Base-by-base conservation (phyloP, 2,113 vertebrate genomes). In the Perccottus glenii region DNA sequence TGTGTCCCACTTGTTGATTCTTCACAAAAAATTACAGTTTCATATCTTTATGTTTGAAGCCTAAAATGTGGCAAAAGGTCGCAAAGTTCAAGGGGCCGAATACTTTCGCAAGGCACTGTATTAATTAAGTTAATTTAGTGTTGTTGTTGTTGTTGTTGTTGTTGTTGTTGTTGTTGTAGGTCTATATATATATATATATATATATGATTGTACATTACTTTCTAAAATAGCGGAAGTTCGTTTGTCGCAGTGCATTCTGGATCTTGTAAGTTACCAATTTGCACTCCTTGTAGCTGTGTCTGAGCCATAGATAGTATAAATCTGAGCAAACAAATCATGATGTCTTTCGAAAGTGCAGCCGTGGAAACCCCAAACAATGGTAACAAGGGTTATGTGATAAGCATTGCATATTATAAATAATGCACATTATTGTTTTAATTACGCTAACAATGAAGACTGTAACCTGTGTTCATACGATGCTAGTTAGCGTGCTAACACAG, bases 351-450 rank as follows among this genome's bases (percentile, higher is more conserved):
- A 5, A 10, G 1, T 0, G 5, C 56, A 3, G 35, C 6, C 2
- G 3, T 0, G 2, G 74, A 63, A 16, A 16, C 38, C 0, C 2
- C 52, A 9, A 75, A 61, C 11, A 42, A 45, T 42, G 64, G 5
- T 15, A 64, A 32, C 2, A 68, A n/a, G 77, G 85, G 84, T 88
- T 64, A 3, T 59, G 75, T 59, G 9, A 2, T 36, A 33, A 4
- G 40, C 9, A 5, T 35, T 0, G 11, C 2, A 7, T 12, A 0
- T 3, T 6, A 7, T 11, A 59, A 3, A 14, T 0, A 27, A 27
- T 27, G n/a, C n/a, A n/a, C 3, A 27, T 27, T 27, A 27, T 27
- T 27, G 19, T 27, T 27, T 27, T 27, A 27, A 27, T 27, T 0
- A 33, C 0, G 4, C 9, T 1, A 3, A 9, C 5, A 0, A 0